Base-by-base conservation (phyloP, 2,797 vertebrate genomes). In the Ctenochaetus hawaiiensis region DNA sequence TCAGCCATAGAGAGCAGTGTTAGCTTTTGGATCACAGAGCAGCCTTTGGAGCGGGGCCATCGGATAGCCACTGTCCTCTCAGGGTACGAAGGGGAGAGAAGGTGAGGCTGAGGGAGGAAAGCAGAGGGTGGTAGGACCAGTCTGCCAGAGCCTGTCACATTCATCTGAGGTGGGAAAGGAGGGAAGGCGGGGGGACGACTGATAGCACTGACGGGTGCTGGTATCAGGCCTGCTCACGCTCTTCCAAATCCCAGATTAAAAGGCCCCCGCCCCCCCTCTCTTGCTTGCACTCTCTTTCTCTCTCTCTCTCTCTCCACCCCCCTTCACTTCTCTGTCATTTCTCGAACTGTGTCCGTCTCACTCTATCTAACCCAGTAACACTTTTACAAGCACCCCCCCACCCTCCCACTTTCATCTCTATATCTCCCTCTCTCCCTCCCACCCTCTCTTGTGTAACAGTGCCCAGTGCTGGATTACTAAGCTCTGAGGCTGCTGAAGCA, bases 171-270 rank as follows among this genome's bases (percentile, higher is more conserved):
- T 82, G 67, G 76, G 57, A 61, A 48, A 67, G 57, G 30, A 66
- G 59, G 63, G 78, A 69, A 60, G 66, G 60, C 73, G 41, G 37
- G 72, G 43, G 78, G 78, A 18, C 44, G 57, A 69, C 87, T 83
- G 88, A 91, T 88, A 90, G 81, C 67, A 56, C 54, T 52, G 82
- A 59, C 65, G 59, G 86, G 80, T 64, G 75, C 74, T 88, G 82
- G 90, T 95, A 80, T 92, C 91, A 78, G 94, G 91, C 90, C 92
- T 81, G 87, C 92, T 91, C 89, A 87, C 75, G 71, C 93, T 91
- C 77, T 68, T 85, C 90, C 75, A 86, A 95, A 96, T 93, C 92
- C 93, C 92, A 94, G 93, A 89, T 83, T 91, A 90, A 82, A 91
- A 89, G 76, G 26, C 68, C 80, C 68, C 88, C 80, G 9, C 88